phyloP scores from a whole-genome alignment of 2,888 invertebrate genomes.

The Labia minor region DNA sequence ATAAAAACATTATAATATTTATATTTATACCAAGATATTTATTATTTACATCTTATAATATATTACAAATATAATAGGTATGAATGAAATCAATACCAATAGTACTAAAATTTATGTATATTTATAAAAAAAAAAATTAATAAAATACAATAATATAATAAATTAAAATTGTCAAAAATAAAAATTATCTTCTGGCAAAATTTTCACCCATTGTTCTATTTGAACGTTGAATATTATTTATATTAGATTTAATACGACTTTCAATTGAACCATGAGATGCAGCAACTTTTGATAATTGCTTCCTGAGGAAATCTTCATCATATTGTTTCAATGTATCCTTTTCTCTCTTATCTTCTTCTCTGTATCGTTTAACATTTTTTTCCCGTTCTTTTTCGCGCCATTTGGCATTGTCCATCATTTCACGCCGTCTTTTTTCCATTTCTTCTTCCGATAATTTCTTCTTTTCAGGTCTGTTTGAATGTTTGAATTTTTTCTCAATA shows the following conservation, averaged over 20 bases:
- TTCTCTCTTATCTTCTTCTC: conserved; percentile 44
- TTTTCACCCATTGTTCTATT: conserved; percentile 69
- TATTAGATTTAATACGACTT: conserved; percentile 73
- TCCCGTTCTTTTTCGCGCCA: conserved; percentile 42
- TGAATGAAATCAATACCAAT: no score
- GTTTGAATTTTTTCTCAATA: background rate
- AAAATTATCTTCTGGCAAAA: conserved; percentile 63
- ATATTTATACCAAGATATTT: no score
- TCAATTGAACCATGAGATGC: conserved; percentile 59
- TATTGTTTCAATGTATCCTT: conserved; percentile 38
- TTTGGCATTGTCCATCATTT: conserved; percentile 76
- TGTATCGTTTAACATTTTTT: conserved; percentile 50
- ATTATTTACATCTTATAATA: no score
- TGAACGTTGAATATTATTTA: conserved; percentile 79
- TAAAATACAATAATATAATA: no score
- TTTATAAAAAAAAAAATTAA: no score
- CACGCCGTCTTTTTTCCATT: conserved; percentile 55
- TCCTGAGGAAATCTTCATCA: conserved; percentile 35
- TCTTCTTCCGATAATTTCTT: conserved; percentile 48
- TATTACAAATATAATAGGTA: no score
- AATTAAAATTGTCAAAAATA: no score
- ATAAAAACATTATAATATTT: no score
- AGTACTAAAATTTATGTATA: no score
- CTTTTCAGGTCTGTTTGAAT: conserved; percentile 18
- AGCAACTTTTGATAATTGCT: conserved; percentile 53